A percentile compares a stretch with the other conserved stretches of the same genome.
Evolutionary conservation across 2,888 invertebrate species (phyloP).

Genomic region (Hybos culiciformis): DNA sequence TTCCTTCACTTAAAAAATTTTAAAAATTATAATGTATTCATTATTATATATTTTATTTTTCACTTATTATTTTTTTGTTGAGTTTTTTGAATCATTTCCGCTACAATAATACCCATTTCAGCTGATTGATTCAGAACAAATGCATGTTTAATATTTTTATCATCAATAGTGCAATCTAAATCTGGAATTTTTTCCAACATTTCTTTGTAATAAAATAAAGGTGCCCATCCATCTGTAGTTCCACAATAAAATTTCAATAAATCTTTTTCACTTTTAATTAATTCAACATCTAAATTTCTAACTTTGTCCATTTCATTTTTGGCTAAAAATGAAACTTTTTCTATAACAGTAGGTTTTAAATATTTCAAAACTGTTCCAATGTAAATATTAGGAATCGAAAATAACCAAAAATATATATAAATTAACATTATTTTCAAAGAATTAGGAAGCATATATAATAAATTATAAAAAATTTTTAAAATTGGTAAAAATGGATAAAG

Average conservation of each 20-base stretch:
- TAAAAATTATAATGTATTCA: no score
- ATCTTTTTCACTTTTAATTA: constrained; percentile 43
- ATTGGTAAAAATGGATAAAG: constrained; percentile 40
- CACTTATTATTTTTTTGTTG: no score
- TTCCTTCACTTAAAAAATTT: no score
- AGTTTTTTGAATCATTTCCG: constrained; percentile 29
- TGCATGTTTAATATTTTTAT: constrained; percentile 53
- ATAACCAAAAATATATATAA: constrained; percentile 40
- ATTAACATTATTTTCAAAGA: constrained; percentile 40
- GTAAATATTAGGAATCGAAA: constrained; percentile 39
- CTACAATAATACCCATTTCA: constrained; percentile 39
- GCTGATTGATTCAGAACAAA: constrained; percentile 59
- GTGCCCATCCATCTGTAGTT: constrained; percentile 70
- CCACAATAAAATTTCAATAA: constrained; percentile 71
- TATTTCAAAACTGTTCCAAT: constrained; percentile 41
- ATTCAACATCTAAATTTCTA: constrained; percentile 46
- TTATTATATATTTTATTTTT: no score
- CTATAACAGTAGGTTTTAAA: constrained; percentile 43
- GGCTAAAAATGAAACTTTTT: constrained; percentile 56
- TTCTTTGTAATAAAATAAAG: constrained; percentile 52
- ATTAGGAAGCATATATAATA: constrained; percentile 43
- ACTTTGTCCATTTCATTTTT: constrained; percentile 71
- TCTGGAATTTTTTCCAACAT: constrained; percentile 46
- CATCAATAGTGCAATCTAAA: constrained; percentile 46
- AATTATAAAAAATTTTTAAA: constrained; percentile 36